Evolutionary conservation across 1,140 invertebrate genomes (phyloP).

Genomic region (Neodiprion fabricii): DNA sequence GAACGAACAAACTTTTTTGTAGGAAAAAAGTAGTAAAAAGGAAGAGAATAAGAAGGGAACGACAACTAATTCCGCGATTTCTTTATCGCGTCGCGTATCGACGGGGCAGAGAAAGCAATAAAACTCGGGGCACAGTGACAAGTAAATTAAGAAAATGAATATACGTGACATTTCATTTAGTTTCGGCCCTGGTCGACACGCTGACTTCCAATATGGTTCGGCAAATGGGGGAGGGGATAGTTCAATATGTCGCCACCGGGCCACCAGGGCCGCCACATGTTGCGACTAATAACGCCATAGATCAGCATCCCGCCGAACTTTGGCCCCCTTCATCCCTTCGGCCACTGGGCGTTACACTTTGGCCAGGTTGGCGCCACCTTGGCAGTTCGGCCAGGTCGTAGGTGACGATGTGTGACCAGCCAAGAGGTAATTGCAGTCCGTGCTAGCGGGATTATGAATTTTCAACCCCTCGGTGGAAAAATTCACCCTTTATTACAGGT

Average conservation of each 20-base stretch:
- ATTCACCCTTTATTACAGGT: background rate
- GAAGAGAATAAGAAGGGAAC: background rate
- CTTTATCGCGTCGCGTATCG: slow-evolving; percentile 19
- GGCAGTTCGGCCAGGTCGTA: background rate
- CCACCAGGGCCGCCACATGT: slow-evolving; percentile 43
- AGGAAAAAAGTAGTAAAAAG: no score
- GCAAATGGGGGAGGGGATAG: slow-evolving; percentile 10
- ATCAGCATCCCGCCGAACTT: slow-evolving; percentile 41
- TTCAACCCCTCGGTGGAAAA: background rate
- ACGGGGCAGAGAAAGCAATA: slow-evolving; percentile 12
- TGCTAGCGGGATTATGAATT: background rate
- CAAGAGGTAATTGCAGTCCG: background rate
- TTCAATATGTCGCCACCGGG: slow-evolving; percentile 43
- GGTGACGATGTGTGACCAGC: background rate
- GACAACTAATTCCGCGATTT: slow-evolving; percentile 36
- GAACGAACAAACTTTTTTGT: no score
- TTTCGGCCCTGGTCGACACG: background rate
- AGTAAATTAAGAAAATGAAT: slow-evolving; percentile 23
- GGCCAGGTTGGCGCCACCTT: background rate
- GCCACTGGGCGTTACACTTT: background rate
- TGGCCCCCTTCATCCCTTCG: slow-evolving; percentile 20
- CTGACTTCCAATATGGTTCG: slow-evolving; percentile 13
- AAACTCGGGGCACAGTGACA: background rate
- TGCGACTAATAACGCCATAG: slow-evolving; percentile 48
- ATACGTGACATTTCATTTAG: slow-evolving; percentile 16